Base-by-base conservation (phyloP, 2,113 vertebrate genomes). In the Ranitomeya imitator region DNA sequence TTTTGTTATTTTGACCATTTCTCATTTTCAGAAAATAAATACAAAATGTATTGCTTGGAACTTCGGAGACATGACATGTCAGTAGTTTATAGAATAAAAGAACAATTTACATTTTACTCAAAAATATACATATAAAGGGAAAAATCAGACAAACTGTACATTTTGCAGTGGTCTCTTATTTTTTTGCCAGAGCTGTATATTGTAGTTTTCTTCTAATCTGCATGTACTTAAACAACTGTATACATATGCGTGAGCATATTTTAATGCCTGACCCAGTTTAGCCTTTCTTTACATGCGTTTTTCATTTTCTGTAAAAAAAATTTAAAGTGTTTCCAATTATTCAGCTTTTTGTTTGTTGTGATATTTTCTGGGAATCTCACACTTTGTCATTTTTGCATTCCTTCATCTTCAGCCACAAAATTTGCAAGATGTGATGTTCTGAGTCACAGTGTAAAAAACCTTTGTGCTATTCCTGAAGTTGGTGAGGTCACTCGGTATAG, bases 271-370 rank as follows among this genome's bases (percentile, higher is more conserved):
- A 61, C 26, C 57, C 21, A 55, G 76, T 78, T 51, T 54, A 78
- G 16, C 19, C 76, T 55, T n/a, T 19, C 21, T 78, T 19, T 13
- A 54, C 45, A n/a, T 23, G 11, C 54, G 76, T 55, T 78, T n/a
- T 61, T 45, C 15, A 37, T 82, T 63, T 2, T 45, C 9, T 63
- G 15, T 8, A 63, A 60, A 18, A 60, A 18, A 59, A 26, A 37
- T 61, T 77, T 23, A 52, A 63, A 78, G 21, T 86, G 73, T 76
- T 63, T 78, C 77, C 57, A 86, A 86, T 86, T 63, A 79, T 63
- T 63, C 73, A 51, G 4, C 10, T 45, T 84, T 74, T 73, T 54
- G 23, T 59, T 85, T 59, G 21, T 59, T 59, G 21, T 76, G 83
- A 74, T 76, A 78, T 63, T 61, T 79, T 57, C 85, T 78, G 73